Base-by-base conservation (phyloP, 2,888 invertebrate genomes). In the Hydroisotoma schaefferi region DNA sequence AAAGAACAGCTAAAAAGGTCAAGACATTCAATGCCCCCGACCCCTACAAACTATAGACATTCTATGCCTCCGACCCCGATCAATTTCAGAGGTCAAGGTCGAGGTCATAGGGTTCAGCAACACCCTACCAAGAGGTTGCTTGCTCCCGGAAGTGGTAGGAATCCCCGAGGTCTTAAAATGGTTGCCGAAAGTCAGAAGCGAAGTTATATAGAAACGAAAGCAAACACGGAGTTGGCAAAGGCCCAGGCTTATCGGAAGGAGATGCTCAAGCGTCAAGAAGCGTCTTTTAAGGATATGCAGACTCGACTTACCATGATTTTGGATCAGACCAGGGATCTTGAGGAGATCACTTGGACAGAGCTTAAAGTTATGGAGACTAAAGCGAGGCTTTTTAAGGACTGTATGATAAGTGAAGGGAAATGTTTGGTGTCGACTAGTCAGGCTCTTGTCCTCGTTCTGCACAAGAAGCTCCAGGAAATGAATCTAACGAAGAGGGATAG, bases 351-450 rank as follows among this genome's bases (percentile, higher is more conserved):
- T n/a, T n/a, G n/a, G n/a, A n/a, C n/a, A n/a, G n/a, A n/a, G n/a
- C n/a, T n/a, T n/a, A n/a, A n/a, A n/a, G n/a, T n/a, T n/a, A n/a
- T n/a, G n/a, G n/a, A n/a, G n/a, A n/a, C n/a, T n/a, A 28, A 48
- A 40, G 18, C 54, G 4, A 5, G 26, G 1, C 22, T 18, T 27
- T 66, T 63, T 49, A 38, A 44, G n/a, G 53, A 66, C 4, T 54
- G 53, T 53, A 54, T 66, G 4, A 18, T 61, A 5, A 23, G 44
- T 1, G 63, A 66, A 46, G 60, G 53, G 3, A 29, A 44, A 2
- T 49, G 55, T 22, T 27, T 66, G 12, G 60, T 63, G 0, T 55
- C 60, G 1, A 25, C 62, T 1, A 63, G 63, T 20, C 66, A 67
- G 33, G 63, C 58, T n/a, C 10, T 67, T 5, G 66, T 67, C 2